phyloP scores from a whole-genome alignment of 2,888 invertebrate species.

The Ornithoptera priamus region DNA sequence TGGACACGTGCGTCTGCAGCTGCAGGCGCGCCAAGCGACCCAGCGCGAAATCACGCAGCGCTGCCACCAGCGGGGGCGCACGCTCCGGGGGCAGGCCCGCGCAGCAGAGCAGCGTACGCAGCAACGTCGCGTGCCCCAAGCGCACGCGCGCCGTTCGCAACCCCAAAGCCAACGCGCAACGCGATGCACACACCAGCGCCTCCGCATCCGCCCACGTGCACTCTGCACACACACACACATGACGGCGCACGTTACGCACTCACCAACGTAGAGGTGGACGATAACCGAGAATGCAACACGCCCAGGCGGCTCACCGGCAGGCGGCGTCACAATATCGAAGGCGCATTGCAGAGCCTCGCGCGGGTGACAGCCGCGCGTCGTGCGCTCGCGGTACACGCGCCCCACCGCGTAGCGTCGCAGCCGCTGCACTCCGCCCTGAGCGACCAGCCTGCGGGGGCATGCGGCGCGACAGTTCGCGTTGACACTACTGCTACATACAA shows the following conservation, averaged over 20 bases:
- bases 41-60: constrained; percentile 43
- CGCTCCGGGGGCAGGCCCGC: constrained; percentile 86
- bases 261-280: constrained; percentile 73
- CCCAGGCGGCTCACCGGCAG: constrained; percentile 68
- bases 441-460: constrained; percentile 15
- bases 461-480: neutral
- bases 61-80: constrained; percentile 74
- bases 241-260: constrained; percentile 58
- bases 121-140: constrained; percentile 88
- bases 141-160: constrained; percentile 65
- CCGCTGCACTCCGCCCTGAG: constrained; percentile 17
- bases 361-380: constrained; percentile 91
- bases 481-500: neutral
- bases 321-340: constrained; percentile 94
- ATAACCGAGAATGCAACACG: constrained; percentile 91
- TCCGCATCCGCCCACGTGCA: constrained; percentile 92
- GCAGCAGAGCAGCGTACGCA: constrained; percentile 88
- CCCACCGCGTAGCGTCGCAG: constrained; percentile 91
- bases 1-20: constrained; percentile 84
- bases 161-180: constrained; percentile 77
- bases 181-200: constrained; percentile 82
- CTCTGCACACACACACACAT: constrained; percentile 85
- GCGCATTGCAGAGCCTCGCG: constrained; percentile 94
- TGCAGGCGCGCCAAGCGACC: constrained; percentile 82
- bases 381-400: constrained; percentile 89